Evolutionary conservation across 2,113 vertebrate species (phyloP).

Genomic region (Genyomyrus donnyi): DNA sequence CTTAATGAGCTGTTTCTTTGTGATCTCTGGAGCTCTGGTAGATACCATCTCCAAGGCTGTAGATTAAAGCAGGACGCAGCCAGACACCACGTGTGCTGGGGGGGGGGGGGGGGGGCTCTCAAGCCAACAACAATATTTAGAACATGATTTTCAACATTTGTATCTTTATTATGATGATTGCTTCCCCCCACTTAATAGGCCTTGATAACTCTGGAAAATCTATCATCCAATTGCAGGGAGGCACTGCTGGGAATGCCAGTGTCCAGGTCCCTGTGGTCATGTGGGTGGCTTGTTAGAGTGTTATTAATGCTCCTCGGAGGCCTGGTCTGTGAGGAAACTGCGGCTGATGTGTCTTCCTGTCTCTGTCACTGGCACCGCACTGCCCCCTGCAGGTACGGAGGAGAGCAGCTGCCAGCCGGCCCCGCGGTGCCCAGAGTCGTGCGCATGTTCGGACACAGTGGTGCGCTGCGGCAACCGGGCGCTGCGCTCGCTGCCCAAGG

Average conservation of each 20-base stretch:
- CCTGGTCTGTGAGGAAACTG: background rate
- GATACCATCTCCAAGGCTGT: slow-evolving; percentile 42
- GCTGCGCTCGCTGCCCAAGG: slow-evolving; percentile 76
- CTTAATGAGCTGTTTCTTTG: slow-evolving; percentile 52
- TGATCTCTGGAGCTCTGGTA: slow-evolving; percentile 44
- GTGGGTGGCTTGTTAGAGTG: background rate
- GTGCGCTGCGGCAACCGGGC: slow-evolving; percentile 93
- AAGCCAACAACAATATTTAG: slow-evolving; percentile 45
- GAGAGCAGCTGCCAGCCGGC: slow-evolving; percentile 85
- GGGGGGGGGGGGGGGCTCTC: slow-evolving; percentile 26
- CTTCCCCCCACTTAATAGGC: background rate
- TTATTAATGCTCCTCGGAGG: slow-evolving; percentile 10
- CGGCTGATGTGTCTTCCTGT: background rate
- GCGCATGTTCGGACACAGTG: slow-evolving; percentile 83
- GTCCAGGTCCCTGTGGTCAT: background rate
- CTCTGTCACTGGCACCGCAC: slow-evolving; percentile 17
- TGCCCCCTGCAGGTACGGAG: slow-evolving; percentile 63
- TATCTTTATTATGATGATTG: slow-evolving; percentile 41
- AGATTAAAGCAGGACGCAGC: slow-evolving; percentile 41
- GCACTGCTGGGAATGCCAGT: background rate
- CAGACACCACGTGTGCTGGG: slow-evolving; percentile 20
- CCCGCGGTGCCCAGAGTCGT: slow-evolving; percentile 82
- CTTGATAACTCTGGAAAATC: slow-evolving; percentile 1
- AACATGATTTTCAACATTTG: slow-evolving; percentile 44
- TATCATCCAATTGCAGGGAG: background rate